These are phyloP conservation scores for Myopa testacea DNA, from an alignment of 2,888 invertebrate species.

Conservation along the genomic window DNA sequence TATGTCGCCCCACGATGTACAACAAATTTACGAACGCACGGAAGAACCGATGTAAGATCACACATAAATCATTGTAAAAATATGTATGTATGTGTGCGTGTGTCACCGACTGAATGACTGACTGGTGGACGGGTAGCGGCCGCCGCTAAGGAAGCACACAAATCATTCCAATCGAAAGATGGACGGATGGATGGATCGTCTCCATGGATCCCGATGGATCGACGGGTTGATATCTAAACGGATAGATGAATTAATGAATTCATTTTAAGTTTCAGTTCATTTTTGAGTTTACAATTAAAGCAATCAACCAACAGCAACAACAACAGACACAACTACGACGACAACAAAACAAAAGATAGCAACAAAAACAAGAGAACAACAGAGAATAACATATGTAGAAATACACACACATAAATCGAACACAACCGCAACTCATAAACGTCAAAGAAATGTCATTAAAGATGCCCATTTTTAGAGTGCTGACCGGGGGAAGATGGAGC, in stretches of 20 bases:
- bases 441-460: conserved; percentile 52
- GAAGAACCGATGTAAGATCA: conserved; percentile 25
- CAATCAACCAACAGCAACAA: conserved; percentile 3
- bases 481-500: neutral
- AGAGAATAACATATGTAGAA: neutral
- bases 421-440: conserved; percentile 54
- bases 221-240: neutral
- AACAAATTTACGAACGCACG: conserved; percentile 20
- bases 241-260: conserved; percentile 37
- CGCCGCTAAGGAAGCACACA: conserved; percentile 23
- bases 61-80: conserved; percentile 36
- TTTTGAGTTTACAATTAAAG: conserved; percentile 29
- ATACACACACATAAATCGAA: conserved; percentile 2
- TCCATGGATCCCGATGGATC: neutral
- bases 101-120: neutral
- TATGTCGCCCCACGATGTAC: conserved; percentile 26
- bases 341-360: neutral
- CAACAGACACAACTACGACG: neutral
- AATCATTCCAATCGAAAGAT: conserved; percentile 18
- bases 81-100: neutral
- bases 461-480: conserved; percentile 27
- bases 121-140: neutral
- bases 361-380: neutral
- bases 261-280: conserved; percentile 36
- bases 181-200: neutral